Base-by-base conservation (phyloP, 2,888 invertebrate genomes). In the Tillus elongatus region DNA sequence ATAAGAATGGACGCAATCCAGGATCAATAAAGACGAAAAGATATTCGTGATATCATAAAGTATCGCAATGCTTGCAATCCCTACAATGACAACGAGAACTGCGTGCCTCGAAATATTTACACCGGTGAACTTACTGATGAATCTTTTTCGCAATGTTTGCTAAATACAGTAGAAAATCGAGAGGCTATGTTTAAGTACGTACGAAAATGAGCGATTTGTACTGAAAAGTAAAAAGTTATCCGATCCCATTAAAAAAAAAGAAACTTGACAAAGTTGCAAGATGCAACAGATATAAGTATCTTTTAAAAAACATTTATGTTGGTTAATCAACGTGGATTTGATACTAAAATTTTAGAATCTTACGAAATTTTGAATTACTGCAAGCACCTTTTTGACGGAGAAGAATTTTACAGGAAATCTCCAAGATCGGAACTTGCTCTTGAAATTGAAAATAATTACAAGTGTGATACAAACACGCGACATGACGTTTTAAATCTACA, bases 1-100 rank as follows among this genome's bases (percentile, higher is more conserved):
- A 47, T 47, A 45, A 42, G 47, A 46, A 41, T 44, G 42, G 46
- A 43, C 37, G n/a, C 34, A 45, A 46, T 41, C 39, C 8, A 46
- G 46, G 36, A 47, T 46, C 19, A 39, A 40, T 29, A 45, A 40
- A 34, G 47, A 52, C 42, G 41, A 47, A 46, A 33, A 45, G 42
- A 42, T 45, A 37, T 50, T 42, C 14, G 40, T 44, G 43, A 39
- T 35, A 39, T 46, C 13, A 39, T 46, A n/a, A 35, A 41, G 28
- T 41, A 12, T 39, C 37, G 43, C 30, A 42, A 33, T 28, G 42
- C 27, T 33, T 45, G 37, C 30, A 45, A 45, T 37, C 40, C 42
- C 8, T 38, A 33, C 15, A 42, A 37, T 30, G 26, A 24, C 13
- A 35, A 35, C 14, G 40, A 30, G 24, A 16, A 45, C 12, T 43